phyloP scores from a whole-genome alignment of 1,140 invertebrate genomes.

The Achroia grisella region DNA sequence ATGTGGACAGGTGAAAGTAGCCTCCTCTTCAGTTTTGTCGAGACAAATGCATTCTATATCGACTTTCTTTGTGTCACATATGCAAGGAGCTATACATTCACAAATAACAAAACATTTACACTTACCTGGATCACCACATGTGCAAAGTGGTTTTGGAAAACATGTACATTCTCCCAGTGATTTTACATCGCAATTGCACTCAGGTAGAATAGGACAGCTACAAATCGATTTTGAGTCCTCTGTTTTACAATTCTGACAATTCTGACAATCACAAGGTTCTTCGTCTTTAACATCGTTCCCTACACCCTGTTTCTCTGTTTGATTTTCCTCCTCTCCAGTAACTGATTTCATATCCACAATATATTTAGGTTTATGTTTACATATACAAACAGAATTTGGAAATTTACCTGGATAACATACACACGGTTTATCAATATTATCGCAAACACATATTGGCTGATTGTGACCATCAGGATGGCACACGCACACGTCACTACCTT shows the following conservation, averaged over 20 bases:
- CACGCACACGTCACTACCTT: conserved; percentile 33
- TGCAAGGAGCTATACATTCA: conserved; percentile 41
- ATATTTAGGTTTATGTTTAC: conserved; percentile 33
- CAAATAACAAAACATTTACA: conserved; percentile 47
- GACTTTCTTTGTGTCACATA: conserved; percentile 35
- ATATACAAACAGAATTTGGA: conserved; percentile 42
- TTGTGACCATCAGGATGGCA: conserved; percentile 38
- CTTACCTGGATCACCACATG: conserved; percentile 46
- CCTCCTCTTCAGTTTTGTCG: conserved; percentile 18
- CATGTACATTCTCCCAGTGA: conserved; percentile 29
- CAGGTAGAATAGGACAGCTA: conserved; percentile 22
- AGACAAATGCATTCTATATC: conserved; percentile 38
- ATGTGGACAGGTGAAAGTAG: conserved; percentile 34
- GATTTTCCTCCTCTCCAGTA: conserved; percentile 3
- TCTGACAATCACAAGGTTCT: conserved; percentile 33
- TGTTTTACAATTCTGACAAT: conserved; percentile 35
- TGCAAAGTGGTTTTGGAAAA: conserved; percentile 38
- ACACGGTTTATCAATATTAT: conserved; percentile 42
- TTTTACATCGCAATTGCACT: conserved; percentile 36
- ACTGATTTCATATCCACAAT: not conserved
- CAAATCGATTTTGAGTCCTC: conserved; percentile 40
- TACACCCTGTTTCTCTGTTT: conserved; percentile 10
- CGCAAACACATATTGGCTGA: conserved; percentile 38
- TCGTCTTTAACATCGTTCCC: conserved; percentile 5
- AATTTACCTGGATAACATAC: conserved; percentile 35